A percentile compares a stretch with the other conserved stretches of the same genome.
phyloP scores from a whole-genome alignment of 2,888 invertebrate genomes.

The Phalera bucephala region DNA sequence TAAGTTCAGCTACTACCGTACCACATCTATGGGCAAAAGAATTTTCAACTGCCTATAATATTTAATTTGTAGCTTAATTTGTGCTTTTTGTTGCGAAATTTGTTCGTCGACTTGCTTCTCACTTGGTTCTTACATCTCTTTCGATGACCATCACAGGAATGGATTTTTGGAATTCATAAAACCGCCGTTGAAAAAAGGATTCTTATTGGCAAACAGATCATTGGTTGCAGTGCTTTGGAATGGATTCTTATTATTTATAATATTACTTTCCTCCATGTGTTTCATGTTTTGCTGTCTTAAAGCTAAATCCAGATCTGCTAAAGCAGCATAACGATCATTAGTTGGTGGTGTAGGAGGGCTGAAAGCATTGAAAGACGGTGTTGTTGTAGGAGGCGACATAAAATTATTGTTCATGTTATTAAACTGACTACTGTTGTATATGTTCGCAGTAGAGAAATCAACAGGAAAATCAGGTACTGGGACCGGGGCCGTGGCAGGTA shows the following conservation, averaged over 20 bases:
- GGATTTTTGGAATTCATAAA: too few species aligned
- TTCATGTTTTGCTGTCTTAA: slow-evolving; percentile 83
- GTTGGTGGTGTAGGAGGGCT: slow-evolving; percentile 46
- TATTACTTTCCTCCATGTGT: slow-evolving; percentile 65
- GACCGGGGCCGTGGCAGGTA: slow-evolving; percentile 29
- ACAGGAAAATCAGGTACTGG: slow-evolving; percentile 85
- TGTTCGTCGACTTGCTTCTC: too few species aligned
- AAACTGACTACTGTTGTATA: slow-evolving; percentile 85
- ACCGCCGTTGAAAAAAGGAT: slow-evolving; percentile 75
- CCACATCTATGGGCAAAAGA: too few species aligned
- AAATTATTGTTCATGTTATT: slow-evolving; percentile 65
- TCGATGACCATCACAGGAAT: too few species aligned
- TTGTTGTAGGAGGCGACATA: slow-evolving; percentile 68
- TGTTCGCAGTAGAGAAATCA: slow-evolving; percentile 88
- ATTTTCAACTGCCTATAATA: too few species aligned
- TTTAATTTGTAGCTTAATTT: too few species aligned
- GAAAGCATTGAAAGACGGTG: slow-evolving; percentile 57
- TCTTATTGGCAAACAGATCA: slow-evolving; percentile 71
- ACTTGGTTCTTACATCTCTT: too few species aligned
- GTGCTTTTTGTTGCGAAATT: too few species aligned
- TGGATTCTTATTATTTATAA: slow-evolving; percentile 69
- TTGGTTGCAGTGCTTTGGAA: slow-evolving; percentile 72
- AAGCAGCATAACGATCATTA: slow-evolving; percentile 96
- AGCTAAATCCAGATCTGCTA: slow-evolving; percentile 95
- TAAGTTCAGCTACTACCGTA: too few species aligned